Conservation (phyloP, 2,797 vertebrate species). For the Chiloscyllium punctatum region DNA sequence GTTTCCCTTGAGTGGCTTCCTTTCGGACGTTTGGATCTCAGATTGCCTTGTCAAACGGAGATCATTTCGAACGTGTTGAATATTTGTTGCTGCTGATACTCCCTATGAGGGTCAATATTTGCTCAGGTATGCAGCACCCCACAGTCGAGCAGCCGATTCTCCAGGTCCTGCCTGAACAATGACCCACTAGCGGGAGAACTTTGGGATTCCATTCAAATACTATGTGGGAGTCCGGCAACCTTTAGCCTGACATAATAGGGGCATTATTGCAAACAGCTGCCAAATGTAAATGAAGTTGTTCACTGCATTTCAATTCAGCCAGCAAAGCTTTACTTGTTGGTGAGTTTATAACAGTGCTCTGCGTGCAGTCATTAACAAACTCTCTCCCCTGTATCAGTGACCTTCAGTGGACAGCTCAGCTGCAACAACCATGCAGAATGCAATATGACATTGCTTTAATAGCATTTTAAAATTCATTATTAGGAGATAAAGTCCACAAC, state of each 20-base stretch:
- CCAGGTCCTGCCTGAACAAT: neutral
- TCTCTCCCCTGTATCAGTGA: neutral
- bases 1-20: neutral
- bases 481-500: neutral
- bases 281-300: constrained; percentile 21
- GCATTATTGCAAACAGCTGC: neutral
- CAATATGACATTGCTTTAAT: neutral
- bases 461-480: neutral
- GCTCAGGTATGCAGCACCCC: neutral
- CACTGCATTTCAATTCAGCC: neutral
- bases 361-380: neutral
- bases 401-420: neutral
- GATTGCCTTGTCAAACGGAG: neutral
- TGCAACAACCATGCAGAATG: neutral
- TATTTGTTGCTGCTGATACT: neutral
- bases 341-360: neutral
- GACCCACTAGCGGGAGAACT: neutral
- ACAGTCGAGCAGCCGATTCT: neutral
- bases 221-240: neutral
- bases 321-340: neutral
- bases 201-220: neutral
- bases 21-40: neutral
- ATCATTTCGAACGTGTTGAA: neutral
- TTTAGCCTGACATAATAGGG: neutral
- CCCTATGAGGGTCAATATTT: neutral